A percentile compares a stretch with the other conserved stretches of the same genome.
These are phyloP conservation scores for Lagodon rhomboides DNA, from an alignment of 2,797 vertebrate species.

Conservation along the genomic window DNA sequence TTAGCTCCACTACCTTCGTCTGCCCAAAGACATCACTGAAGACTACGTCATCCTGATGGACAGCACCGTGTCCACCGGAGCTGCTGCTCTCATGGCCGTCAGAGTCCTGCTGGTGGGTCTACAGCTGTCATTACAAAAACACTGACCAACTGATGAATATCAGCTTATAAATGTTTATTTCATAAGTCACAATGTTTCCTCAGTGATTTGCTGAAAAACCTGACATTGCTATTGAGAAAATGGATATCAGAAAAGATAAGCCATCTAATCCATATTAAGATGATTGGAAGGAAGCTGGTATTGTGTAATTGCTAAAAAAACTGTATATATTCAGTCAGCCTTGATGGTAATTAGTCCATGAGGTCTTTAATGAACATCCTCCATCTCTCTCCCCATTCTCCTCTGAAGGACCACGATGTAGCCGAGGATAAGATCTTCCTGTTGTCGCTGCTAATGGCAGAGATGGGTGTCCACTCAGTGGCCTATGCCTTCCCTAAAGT, in stretches of 20 bases:
- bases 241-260: too few species aligned
- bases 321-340: not conserved
- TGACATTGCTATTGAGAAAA: too few species aligned
- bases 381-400: not conserved
- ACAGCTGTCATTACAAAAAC: too few species aligned
- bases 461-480: conserved; percentile 94
- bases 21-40: conserved; percentile 93
- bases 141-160: too few species aligned
- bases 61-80: conserved; percentile 94
- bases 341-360: not conserved
- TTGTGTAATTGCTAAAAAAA: too few species aligned
- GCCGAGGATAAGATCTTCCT: conserved; percentile 94
- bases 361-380: not conserved
- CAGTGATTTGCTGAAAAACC: too few species aligned
- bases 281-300: not conserved
- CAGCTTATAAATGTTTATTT: too few species aligned
- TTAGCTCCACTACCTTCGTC: conserved; percentile 93
- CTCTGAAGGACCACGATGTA: conserved; percentile 91
- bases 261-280: too few species aligned
- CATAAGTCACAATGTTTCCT: too few species aligned
- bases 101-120: conserved; percentile 89
- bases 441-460: conserved; percentile 92
- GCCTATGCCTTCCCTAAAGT: conserved; percentile 94
- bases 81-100: conserved; percentile 93
- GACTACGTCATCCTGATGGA: conserved; percentile 96